phyloP scores from a whole-genome alignment of 2,797 vertebrate genomes.

The Sternarchorhynchus goeldii region DNA sequence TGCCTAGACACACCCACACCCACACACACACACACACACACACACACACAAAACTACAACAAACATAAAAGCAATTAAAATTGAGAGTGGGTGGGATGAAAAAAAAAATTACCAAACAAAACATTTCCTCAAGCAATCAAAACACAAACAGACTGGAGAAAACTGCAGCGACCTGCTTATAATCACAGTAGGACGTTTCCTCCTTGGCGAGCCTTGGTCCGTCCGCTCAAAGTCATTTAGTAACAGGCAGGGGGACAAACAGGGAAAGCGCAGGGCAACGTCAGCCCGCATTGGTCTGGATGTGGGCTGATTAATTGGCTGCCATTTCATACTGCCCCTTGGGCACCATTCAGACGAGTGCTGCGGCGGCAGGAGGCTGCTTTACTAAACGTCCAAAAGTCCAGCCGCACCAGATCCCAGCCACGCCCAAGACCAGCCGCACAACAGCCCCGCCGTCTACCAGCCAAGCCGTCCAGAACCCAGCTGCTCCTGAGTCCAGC shows the following conservation, averaged over 20 bases:
- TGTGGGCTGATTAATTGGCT: slow-evolving; percentile 75
- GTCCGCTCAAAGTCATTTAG: slow-evolving; percentile 65
- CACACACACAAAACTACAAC: no score
- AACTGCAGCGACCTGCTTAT: slow-evolving; percentile 62
- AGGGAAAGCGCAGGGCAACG: slow-evolving; percentile 62
- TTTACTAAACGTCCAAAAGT: slow-evolving; percentile 68
- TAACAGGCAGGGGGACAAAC: slow-evolving; percentile 65
- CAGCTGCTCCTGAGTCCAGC: no score
- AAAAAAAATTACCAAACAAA: slow-evolving; percentile 69
- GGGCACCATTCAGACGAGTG: slow-evolving; percentile 70
- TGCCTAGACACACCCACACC: no score
- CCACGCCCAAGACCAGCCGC: slow-evolving; percentile 64
- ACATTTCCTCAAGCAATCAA: slow-evolving; percentile 77
- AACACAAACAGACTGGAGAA: slow-evolving; percentile 73
- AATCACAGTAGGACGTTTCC: slow-evolving; percentile 67
- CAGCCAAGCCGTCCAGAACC: no score
- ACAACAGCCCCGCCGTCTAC: no score
- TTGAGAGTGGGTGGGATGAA: slow-evolving; percentile 48
- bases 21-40: no score
- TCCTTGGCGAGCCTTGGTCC: slow-evolving; percentile 48
- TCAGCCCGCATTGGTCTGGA: slow-evolving; percentile 67
- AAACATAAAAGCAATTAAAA: slow-evolving; percentile 33
- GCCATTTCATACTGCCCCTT: slow-evolving; percentile 68
- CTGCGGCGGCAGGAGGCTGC: slow-evolving; percentile 65
- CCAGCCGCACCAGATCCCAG: slow-evolving; percentile 61